These are phyloP conservation scores for Halcyon leucocephala DNA, from an alignment of 2,797 vertebrate species.

Conservation along the genomic window DNA sequence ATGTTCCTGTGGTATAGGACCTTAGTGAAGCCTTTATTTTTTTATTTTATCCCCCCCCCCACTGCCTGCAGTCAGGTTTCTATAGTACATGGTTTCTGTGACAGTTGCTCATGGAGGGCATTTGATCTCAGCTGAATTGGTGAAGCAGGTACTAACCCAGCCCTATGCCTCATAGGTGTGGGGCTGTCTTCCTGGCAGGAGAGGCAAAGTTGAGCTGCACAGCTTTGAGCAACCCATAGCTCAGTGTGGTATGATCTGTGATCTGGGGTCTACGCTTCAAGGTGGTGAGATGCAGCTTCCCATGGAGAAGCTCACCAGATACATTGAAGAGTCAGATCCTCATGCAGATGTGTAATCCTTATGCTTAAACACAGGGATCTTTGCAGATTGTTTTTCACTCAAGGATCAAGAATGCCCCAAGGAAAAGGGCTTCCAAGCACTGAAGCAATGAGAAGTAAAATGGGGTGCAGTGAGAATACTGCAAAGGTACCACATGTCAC, in stretches of 20 bases:
- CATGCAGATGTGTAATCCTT: not conserved
- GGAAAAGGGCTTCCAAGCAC: not conserved
- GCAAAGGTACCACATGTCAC: fast-evolving
- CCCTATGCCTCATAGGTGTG: not conserved
- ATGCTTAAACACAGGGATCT: not conserved
- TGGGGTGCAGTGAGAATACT: not conserved
- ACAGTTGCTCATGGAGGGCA: not conserved
- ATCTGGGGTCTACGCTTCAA: fast-evolving
- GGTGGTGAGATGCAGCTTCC: not conserved
- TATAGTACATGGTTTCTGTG: not conserved
- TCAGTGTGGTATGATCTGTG: not conserved
- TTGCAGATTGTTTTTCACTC: not conserved
- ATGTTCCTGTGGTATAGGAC: not conserved
- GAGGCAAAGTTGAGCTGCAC: not conserved
- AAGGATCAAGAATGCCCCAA: not conserved
- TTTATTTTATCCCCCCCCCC: too few species aligned
- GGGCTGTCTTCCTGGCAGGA: not conserved
- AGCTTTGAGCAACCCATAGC: fast-evolving
- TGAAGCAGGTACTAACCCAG: not conserved
- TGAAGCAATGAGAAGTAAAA: not conserved
- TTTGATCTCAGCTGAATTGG: not conserved
- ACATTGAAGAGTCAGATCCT: not conserved
- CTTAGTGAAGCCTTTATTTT: not conserved
- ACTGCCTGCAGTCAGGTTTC: not conserved
- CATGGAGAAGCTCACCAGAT: not conserved